Base-by-base conservation (phyloP, 2,113 vertebrate genomes). In the Cyanistes caeruleus region DNA sequence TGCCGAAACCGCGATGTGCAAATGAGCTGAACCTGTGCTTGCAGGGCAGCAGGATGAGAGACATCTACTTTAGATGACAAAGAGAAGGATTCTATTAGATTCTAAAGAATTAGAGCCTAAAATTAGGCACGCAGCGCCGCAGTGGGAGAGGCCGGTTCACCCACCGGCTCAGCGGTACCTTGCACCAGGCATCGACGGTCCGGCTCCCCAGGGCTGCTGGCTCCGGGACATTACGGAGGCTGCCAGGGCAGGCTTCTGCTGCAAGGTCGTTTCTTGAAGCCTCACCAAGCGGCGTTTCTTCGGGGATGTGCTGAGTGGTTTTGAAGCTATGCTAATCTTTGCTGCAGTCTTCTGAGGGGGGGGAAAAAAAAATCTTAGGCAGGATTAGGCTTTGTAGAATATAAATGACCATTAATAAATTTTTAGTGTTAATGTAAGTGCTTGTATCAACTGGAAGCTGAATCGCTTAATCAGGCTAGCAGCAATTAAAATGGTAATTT, bases 401-500 rank as follows among this genome's bases (percentile, higher is more conserved):
- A 86, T 74, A 87, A 96, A 92, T 87, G 64, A 75, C 73, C 51
- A 60, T 86, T 92, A 93, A 93, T 84, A 93, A 74, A 33, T 78
- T 88, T 88, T 94, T 92, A 58, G 83, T 78, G 65, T 89, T 89
- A 86, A 86, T 86, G 43, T 95, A 87, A 94, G 64, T 87, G 73
- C 93, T 90, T 84, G 80, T 81, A 91, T 92, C 90, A 94, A 90
- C 64, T 87, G 76, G 74, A 90, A 89, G 92, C 21, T 75, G 76
- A 89, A 81, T 16, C 3, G 0, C 43, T 87, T 96, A 90, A 94
- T 96, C 95, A 94, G 76, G 73, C 80, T 78, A 52, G 83, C 13
- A 90, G 86, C 90, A 93, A 97, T 97, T 96, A 96, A 97, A 95
- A 96, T 92, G 93, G 80, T 94, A 96, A 96, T 94, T 92, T 90